phyloP scores from a whole-genome alignment of 1,140 invertebrate species.

The Tetramorium simillimum region DNA sequence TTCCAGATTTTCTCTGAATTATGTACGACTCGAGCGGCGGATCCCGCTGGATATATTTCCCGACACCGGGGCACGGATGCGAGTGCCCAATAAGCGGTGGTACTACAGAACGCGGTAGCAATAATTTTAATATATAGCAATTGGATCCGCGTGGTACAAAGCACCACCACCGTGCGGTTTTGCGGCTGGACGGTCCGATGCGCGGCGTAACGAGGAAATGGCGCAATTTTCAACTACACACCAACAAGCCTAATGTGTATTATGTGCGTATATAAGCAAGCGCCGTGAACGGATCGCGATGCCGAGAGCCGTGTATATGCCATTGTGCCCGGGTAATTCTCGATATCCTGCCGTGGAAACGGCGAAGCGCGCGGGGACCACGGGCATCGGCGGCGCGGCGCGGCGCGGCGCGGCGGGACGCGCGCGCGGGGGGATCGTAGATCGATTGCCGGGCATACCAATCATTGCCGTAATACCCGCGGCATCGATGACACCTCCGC shows the following conservation, averaged over 20 bases:
- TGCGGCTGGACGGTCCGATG: constrained; percentile 79
- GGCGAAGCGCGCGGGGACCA: not conserved
- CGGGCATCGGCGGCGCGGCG: not conserved
- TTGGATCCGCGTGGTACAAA: constrained; percentile 58
- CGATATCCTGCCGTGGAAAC: constrained; percentile 69
- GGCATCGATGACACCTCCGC: constrained; percentile 48
- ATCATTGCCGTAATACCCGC: constrained; percentile 59
- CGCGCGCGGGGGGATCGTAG: not conserved
- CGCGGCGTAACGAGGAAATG: constrained; percentile 74
- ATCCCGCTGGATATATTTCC: not conserved
- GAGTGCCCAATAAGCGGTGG: not conserved
- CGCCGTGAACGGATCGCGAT: constrained; percentile 49
- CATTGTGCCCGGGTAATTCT: constrained; percentile 69
- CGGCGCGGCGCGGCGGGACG: not conserved
- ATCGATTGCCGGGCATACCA: constrained; percentile 58
- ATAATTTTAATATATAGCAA: constrained; percentile 73
- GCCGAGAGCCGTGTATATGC: constrained; percentile 60
- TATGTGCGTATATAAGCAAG: constrained; percentile 44
- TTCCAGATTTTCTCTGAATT: constrained; percentile 7
- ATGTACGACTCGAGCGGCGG: not conserved
- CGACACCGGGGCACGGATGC: not conserved
- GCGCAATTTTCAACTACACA: constrained; percentile 75
- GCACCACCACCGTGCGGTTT: constrained; percentile 74
- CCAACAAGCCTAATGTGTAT: constrained; percentile 72
- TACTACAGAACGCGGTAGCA: constrained; percentile 43